Conservation (phyloP, 2,797 vertebrate species). For the Darevskia mixta region DNA sequence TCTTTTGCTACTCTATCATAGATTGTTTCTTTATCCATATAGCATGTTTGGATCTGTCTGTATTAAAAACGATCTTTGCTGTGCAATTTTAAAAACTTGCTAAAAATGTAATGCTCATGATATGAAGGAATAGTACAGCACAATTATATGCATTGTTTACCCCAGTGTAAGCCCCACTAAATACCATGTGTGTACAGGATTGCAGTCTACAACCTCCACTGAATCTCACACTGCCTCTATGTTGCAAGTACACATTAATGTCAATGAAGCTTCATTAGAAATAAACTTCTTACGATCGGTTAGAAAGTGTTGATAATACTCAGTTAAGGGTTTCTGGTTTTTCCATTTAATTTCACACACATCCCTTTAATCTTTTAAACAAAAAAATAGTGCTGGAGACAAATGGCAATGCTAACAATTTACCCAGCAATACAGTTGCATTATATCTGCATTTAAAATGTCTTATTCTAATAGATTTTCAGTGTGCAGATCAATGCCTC, state of each 20-base stretch:
- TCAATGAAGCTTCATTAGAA: background rate
- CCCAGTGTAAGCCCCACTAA: background rate
- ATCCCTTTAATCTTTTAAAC: accelerated
- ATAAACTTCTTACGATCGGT: slow-evolving; percentile 1
- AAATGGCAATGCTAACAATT: slow-evolving; percentile 8
- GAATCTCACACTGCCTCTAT: background rate
- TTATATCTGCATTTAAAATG: background rate
- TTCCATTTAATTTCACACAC: background rate
- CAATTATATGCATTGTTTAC: background rate
- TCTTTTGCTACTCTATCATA: background rate
- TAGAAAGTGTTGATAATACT: slow-evolving; percentile 10
- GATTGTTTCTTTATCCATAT: slow-evolving; percentile 9
- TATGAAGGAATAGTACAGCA: background rate
- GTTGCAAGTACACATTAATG: background rate
- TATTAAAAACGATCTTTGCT: background rate
- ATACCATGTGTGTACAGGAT: background rate
- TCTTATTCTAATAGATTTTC: background rate
- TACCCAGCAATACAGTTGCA: background rate
- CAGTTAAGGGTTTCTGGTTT: background rate
- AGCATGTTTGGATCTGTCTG: background rate
- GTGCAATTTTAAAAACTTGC: background rate
- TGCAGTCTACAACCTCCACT: background rate
- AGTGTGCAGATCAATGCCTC: background rate
- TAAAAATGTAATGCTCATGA: background rate
- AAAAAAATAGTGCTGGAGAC: background rate